phyloP scores from a whole-genome alignment of 2,797 vertebrate genomes.

The Tinamus major region DNA sequence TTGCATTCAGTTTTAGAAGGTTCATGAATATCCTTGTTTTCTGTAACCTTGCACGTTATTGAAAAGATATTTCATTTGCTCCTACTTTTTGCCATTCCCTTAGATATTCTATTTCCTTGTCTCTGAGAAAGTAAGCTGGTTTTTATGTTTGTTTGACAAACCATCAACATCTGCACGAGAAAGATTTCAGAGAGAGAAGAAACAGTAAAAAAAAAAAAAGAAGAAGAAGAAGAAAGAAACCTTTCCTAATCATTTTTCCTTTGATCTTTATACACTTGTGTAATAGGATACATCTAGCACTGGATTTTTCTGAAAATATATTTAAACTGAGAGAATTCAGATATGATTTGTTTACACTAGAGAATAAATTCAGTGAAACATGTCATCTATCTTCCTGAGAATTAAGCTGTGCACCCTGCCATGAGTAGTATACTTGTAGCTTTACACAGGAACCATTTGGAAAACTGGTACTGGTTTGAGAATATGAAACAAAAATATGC shows the following conservation, averaged over 20 bases:
- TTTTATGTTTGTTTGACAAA: conserved; percentile 25
- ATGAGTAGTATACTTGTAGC: background rate
- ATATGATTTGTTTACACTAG: conserved; percentile 29
- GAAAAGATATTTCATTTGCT: conserved; percentile 69
- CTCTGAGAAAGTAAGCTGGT: conserved; percentile 36
- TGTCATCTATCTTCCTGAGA: background rate
- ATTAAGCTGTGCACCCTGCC: background rate
- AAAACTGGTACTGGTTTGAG: background rate
- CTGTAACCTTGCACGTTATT: background rate
- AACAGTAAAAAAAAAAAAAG: background rate
- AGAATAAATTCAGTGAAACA: background rate
- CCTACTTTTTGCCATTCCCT: conserved; percentile 37
- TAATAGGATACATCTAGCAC: background rate
- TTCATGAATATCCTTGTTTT: conserved; percentile 65
- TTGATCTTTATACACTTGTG: conserved; percentile 24
- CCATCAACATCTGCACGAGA: background rate
- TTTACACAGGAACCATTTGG: background rate
- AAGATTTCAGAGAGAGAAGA: conserved; percentile 4
- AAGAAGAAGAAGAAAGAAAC: background rate
- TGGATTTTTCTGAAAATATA: conserved; percentile 32
- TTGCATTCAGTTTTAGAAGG: conserved; percentile 49
- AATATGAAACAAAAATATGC: background rate
- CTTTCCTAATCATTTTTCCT: conserved; percentile 19
- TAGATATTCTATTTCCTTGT: conserved; percentile 41
- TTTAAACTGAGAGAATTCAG: conserved; percentile 31